Conservation (phyloP, 2,113 vertebrate species). For the Hipposideros armiger region DNA sequence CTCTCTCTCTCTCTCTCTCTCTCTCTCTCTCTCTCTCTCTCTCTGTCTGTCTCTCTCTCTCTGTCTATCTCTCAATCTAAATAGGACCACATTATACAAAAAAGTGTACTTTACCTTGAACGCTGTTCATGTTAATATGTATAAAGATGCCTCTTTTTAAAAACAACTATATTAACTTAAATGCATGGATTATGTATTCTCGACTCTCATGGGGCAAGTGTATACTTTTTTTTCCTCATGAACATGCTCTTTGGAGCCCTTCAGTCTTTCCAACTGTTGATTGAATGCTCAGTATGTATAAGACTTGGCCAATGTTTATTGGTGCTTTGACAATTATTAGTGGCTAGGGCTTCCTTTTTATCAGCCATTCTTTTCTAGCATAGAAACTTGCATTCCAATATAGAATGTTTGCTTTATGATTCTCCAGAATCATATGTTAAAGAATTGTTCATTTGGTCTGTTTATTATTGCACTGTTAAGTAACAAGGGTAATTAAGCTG, state of each 20-base stretch:
- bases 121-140: not conserved
- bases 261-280: not conserved
- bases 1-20: not conserved
- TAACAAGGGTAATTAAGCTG: constrained; percentile 63
- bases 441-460: constrained; percentile 49
- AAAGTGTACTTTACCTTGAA: not conserved
- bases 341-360: not conserved
- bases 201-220: not conserved
- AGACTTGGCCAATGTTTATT: not conserved
- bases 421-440: constrained; percentile 34
- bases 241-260: not conserved
- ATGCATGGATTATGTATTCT: not conserved
- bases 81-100: not conserved
- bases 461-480: constrained; percentile 66
- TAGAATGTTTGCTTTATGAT: constrained; percentile 19
- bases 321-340: not conserved
- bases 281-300: not conserved
- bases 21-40: not conserved
- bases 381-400: not conserved
- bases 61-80: not conserved
- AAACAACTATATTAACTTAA: not conserved
- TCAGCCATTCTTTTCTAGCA: constrained; percentile 29
- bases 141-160: not conserved
- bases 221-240: not conserved
- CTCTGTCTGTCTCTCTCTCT: not conserved